Evolutionary conservation across 2,888 invertebrate genomes (phyloP), one percentile per base, ranked within the genome.

Genomic region (Aspidapion aeneum): DNA sequence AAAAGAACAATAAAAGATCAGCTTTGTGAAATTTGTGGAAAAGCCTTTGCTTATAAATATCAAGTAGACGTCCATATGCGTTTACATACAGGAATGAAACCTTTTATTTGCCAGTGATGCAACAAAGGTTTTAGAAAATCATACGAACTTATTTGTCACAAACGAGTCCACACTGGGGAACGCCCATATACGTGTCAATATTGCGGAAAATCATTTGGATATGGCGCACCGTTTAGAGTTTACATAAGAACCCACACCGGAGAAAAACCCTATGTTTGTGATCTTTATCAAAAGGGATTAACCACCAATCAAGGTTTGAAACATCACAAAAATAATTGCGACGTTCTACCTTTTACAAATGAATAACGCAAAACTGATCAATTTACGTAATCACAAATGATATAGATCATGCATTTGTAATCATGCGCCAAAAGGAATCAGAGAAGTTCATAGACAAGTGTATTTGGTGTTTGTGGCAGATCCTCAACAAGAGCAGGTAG

Each of bases 121-220:
- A 75, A 75, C 3, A 76, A 77, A 65, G 71, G 71, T 7, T 74
- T 77, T 55, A 71, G 70, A 19, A 74, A 70, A 7, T 73, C 70
- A 0, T 73, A 75, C 58, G 74, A 74, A 59, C 66, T 77, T n/a
- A 72, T 61, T 16, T 56, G 60, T 56, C 66, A 68, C 51, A 62
- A 63, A 21, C 55, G 72, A 18, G 69, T 81, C 54, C 86, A 86
- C 69, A 75, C 74, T 12, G 75, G 75, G 1, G 71, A 72, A 18
- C 74, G 74, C 55, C 74, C 75, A 0, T 72, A 73, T 58, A 63
- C 66, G 17, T 74, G 75, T 50, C 69, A 70, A 50, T 72, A 74
- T 63, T 76, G 76, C 57, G 73, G 69, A 1, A 75, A 75, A 57
- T 65, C 70, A 51, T 73, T 75, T 61, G 72, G 69, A 16, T 73